A percentile compares a stretch with the other conserved stretches of the same genome.
Conservation (phyloP, 1,140 invertebrate species). For the Solen grandis region DNA sequence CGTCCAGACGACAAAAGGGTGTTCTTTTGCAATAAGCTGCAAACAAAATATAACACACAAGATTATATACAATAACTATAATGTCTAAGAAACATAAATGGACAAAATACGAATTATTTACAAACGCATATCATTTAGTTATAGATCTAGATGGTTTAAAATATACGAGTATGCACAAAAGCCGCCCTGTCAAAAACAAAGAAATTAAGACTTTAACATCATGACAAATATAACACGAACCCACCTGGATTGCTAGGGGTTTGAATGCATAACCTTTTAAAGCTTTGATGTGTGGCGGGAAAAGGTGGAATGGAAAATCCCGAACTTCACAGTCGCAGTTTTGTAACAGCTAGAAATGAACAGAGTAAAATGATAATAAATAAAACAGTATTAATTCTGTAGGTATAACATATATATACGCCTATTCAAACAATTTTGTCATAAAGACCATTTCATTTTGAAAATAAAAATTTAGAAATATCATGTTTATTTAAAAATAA, state of each 20-base stretch:
- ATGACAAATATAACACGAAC: not conserved
- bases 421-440: no score
- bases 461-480: no score
- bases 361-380: no score
- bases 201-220: not conserved
- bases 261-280: conserved; percentile 54
- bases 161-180: not conserved
- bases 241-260: conserved; percentile 38
- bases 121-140: not conserved
- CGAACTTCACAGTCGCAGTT: conserved; percentile 31
- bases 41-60: conserved; percentile 13
- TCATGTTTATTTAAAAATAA: no score
- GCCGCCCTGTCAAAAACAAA: not conserved
- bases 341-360: no score
- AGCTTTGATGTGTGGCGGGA: conserved; percentile 16
- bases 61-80: not conserved
- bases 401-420: no score
- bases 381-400: no score
- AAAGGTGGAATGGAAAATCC: conserved; percentile 16
- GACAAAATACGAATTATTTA: not conserved
- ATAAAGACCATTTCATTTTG: no score
- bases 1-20: conserved; percentile 56
- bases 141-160: not conserved
- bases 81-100: not conserved
- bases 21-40: conserved; percentile 25